These are phyloP conservation scores for Cataglyphis rosenhaueri DNA, from an alignment of 2,888 invertebrate species.

Conservation along the genomic window DNA sequence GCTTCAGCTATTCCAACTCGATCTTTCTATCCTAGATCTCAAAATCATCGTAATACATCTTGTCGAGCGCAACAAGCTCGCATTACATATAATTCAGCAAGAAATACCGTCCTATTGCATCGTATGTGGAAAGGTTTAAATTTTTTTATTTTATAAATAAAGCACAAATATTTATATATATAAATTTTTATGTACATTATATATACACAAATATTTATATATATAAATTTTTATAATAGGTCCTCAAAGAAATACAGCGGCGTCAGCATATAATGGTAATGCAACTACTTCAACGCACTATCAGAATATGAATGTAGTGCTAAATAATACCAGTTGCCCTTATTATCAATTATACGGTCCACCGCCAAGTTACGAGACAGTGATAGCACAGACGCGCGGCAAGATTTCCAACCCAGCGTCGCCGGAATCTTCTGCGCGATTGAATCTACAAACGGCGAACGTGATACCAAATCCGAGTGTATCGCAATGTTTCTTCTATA, in stretches of 20 bases:
- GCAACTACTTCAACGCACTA: conserved; percentile 81
- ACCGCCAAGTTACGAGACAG: conserved; percentile 86
- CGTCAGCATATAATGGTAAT: conserved; percentile 72
- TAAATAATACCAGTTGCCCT: conserved; percentile 84
- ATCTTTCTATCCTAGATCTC: conserved; percentile 78
- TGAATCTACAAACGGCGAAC: conserved; percentile 54
- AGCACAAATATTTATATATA: background rate
- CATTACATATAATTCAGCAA: conserved; percentile 84
- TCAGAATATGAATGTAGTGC: conserved; percentile 82
- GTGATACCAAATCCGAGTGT: conserved; percentile 67
- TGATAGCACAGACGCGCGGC: conserved; percentile 83
- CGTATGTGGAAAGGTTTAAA: conserved; percentile 85
- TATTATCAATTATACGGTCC: conserved; percentile 86
- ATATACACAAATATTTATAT: background rate
- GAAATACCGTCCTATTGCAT: conserved; percentile 84
- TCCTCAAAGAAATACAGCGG: conserved; percentile 80
- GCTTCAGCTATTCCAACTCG: conserved; percentile 81
- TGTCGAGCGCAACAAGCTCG: conserved; percentile 84
- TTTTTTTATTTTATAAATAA: conserved; percentile 18
- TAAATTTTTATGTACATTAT: background rate
- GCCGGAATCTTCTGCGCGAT: conserved; percentile 73
- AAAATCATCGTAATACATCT: conserved; percentile 77
- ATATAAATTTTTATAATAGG: conserved; percentile 66
- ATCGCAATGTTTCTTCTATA: conserved; percentile 77
- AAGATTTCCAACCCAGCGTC: conserved; percentile 80